phyloP scores from a whole-genome alignment of 2,888 invertebrate genomes.

The Campoplex capitator region DNA sequence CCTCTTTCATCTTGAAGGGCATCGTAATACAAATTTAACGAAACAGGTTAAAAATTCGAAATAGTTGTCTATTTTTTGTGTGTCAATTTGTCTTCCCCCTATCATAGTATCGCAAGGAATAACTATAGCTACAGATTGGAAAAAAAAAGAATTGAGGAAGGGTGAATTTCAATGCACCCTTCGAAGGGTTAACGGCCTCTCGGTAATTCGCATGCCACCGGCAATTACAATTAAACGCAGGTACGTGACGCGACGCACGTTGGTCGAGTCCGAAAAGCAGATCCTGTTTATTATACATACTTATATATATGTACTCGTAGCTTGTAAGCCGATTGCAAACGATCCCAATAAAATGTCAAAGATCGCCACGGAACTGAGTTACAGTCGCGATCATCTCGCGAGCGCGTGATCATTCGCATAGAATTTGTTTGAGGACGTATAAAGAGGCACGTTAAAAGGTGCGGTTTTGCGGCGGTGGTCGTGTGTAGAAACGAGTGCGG shows the following conservation, averaged over 20 bases:
- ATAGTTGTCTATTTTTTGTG: no score
- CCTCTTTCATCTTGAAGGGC: no score
- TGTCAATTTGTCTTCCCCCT: no score
- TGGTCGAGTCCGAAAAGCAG: not conserved
- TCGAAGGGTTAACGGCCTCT: not conserved
- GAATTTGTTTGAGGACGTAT: conserved; percentile 81
- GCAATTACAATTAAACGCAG: conserved; percentile 33
- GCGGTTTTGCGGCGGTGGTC: conserved; percentile 41
- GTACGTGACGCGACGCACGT: not conserved
- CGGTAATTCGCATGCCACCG: conserved; percentile 12
- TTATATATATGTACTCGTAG: conserved; percentile 8
- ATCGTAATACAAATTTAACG: no score
- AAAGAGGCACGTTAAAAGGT: conserved; percentile 79
- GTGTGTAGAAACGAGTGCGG: conserved; percentile 24
- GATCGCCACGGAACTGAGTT: conserved; percentile 71
- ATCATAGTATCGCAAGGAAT: not conserved
- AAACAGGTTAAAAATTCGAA: not conserved
- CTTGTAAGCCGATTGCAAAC: conserved; percentile 67
- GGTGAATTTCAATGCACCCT: not conserved
- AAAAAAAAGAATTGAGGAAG: not conserved
- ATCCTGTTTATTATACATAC: not conserved
- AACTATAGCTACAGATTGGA: not conserved
- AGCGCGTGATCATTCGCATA: conserved; percentile 73
- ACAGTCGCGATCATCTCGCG: conserved; percentile 72
- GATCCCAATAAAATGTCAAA: conserved; percentile 74